These are phyloP conservation scores for Polydrusus pterygomalis DNA, from an alignment of 2,888 invertebrate species.

Conservation along the genomic window DNA sequence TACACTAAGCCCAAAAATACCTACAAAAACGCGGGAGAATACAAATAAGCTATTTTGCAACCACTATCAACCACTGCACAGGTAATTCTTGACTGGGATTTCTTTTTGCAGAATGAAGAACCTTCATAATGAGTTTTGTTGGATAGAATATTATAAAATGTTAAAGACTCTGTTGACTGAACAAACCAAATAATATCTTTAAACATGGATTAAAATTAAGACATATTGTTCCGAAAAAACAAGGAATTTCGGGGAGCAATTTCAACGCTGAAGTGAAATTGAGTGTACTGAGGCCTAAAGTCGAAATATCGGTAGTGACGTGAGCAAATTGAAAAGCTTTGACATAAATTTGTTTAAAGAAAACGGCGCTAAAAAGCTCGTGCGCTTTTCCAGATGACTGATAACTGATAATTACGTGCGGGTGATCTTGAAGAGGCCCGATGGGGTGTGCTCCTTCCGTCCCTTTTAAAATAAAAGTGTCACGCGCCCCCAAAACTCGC, in stretches of 20 bases:
- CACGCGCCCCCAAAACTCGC: conserved; percentile 69
- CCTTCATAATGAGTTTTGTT: too few species aligned
- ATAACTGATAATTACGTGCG: conserved; percentile 73
- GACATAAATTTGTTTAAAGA: conserved; percentile 71
- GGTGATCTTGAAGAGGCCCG: conserved; percentile 71
- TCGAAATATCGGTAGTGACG: conserved; percentile 68
- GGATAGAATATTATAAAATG: too few species aligned
- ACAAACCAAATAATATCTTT: not conserved
- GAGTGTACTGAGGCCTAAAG: conserved; percentile 64
- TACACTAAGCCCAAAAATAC: too few species aligned
- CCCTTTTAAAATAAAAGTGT: conserved; percentile 69
- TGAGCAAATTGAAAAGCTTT: conserved; percentile 69
- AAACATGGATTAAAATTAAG: conserved; percentile 38
- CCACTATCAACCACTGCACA: too few species aligned
- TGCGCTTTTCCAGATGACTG: conserved; percentile 69
- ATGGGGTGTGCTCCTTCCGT: conserved; percentile 64
- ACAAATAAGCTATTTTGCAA: too few species aligned
- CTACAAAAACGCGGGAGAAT: too few species aligned
- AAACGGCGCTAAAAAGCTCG: conserved; percentile 71
- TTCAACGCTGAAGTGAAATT: conserved; percentile 57
- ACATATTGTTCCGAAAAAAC: conserved; percentile 32
- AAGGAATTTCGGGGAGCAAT: conserved; percentile 6
- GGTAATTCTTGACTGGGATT: too few species aligned
- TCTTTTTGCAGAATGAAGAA: too few species aligned
- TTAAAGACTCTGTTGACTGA: not conserved